Percentiles rank a stretch among this genome's conserved stretches.
These are phyloP conservation scores for Dascillus cervinus DNA, from an alignment of 2,888 invertebrate genomes.

Conservation along the genomic window DNA sequence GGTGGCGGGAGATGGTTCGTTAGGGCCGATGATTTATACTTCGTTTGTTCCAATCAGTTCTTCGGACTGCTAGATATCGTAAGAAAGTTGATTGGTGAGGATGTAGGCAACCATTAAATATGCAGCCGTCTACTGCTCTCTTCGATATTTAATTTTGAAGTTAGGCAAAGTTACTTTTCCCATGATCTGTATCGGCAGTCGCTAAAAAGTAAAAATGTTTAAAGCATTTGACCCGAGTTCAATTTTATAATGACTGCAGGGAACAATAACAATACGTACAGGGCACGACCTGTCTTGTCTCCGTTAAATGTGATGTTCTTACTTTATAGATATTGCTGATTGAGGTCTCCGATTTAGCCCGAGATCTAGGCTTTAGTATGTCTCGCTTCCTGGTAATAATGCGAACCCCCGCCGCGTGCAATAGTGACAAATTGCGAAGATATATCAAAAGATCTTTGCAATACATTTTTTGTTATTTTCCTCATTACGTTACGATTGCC, in stretches of 20 bases:
- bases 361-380: conserved; percentile 23
- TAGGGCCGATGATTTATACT: conserved; percentile 22
- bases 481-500: conserved; percentile 22
- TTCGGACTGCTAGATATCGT: conserved; percentile 13
- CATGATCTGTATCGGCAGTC: conserved; percentile 8
- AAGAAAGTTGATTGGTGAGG: conserved; percentile 15
- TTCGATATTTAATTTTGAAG: not conserved
- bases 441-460: conserved; percentile 23
- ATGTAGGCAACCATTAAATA: too few species aligned
- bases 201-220: conserved; percentile 11
- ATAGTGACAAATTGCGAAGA: conserved; percentile 30
- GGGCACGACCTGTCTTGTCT: conserved; percentile 35
- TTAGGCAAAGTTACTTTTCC: conserved; percentile 12
- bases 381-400: conserved; percentile 23
- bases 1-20: conserved; percentile 19
- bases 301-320: conserved; percentile 29
- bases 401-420: conserved; percentile 23
- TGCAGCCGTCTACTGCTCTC: too few species aligned
- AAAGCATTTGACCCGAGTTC: conserved; percentile 32
- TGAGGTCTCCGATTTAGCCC: conserved; percentile 27
- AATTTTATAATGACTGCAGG: conserved; percentile 37
- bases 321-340: conserved; percentile 31
- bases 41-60: conserved; percentile 20
- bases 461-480: conserved; percentile 12
- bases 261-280: conserved; percentile 35